A percentile compares a stretch with the other conserved stretches of the same genome.
Conservation (phyloP, 2,113 vertebrate genomes). For the Cettia cetti region DNA sequence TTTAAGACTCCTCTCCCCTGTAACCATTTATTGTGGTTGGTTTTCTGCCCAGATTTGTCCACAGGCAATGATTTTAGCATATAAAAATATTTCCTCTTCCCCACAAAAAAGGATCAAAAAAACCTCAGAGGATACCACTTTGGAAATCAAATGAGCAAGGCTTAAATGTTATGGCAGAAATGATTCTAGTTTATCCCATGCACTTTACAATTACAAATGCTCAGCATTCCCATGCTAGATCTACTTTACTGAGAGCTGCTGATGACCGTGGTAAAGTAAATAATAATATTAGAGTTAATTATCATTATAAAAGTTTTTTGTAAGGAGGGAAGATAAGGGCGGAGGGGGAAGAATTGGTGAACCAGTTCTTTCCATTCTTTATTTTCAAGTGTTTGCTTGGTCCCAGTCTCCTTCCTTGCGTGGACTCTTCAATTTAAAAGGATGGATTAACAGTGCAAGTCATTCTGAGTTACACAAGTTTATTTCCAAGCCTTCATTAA, state of each 20-base stretch:
- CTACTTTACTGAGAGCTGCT: background rate
- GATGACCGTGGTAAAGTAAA: background rate
- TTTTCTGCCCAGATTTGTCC: constrained; percentile 37
- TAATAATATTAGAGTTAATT: background rate
- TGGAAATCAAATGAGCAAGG: background rate
- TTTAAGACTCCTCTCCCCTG: background rate
- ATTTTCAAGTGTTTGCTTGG: background rate
- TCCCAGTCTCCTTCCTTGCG: background rate
- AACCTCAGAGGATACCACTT: background rate
- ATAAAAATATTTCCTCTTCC: background rate
- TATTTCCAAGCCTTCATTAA: background rate
- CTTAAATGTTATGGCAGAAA: background rate
- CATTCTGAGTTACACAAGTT: background rate
- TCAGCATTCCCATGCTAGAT: background rate
- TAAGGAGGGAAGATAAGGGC: background rate
- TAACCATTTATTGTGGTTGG: background rate
- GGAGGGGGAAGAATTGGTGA: background rate
- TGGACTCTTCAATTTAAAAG: background rate
- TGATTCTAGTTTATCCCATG: background rate
- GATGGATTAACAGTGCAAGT: background rate
- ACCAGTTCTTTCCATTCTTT: background rate
- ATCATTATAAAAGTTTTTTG: background rate
- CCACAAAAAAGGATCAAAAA: background rate
- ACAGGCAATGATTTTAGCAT: background rate
- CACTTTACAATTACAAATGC: background rate